These are phyloP conservation scores for Chaetophractus vellerosus DNA, from an alignment of 2,797 vertebrate genomes.

Conservation along the genomic window DNA sequence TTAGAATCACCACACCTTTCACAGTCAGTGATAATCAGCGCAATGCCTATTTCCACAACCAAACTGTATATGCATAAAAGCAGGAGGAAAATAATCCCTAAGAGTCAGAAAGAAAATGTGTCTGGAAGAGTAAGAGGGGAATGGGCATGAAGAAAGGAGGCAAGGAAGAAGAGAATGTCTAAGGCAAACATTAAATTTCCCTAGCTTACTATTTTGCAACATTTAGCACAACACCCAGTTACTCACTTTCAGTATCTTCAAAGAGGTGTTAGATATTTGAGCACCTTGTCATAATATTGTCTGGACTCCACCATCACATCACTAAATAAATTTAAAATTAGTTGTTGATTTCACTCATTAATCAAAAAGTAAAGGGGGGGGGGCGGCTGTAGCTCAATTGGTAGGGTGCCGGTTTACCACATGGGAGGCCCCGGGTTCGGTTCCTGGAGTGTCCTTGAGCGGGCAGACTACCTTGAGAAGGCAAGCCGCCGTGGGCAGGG, in stretches of 20 bases:
- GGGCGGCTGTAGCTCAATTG: no score
- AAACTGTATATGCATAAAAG: not conserved
- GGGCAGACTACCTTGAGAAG: no score
- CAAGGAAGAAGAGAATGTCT: not conserved
- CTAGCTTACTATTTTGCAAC: not conserved
- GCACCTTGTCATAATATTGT: not conserved
- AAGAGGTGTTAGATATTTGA: not conserved
- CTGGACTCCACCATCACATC: not conserved
- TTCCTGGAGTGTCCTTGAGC: no score
- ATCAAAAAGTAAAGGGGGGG: not conserved
- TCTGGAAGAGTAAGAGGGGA: not conserved
- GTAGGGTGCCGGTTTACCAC: no score
- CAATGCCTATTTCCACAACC: not conserved
- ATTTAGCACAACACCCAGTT: not conserved
- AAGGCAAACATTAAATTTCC: slow-evolving; percentile 35
- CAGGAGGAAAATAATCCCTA: not conserved
- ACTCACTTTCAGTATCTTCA: not conserved
- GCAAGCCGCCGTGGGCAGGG: no score
- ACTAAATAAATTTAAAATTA: not conserved
- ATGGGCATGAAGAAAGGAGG: not conserved
- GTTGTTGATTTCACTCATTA: not conserved
- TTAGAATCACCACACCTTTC: not conserved
- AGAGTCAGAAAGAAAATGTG: not conserved
- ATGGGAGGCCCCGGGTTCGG: no score
- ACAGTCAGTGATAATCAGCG: not conserved